Base-by-base conservation (phyloP, 2,888 invertebrate genomes). In the Diarsia dahlii region DNA sequence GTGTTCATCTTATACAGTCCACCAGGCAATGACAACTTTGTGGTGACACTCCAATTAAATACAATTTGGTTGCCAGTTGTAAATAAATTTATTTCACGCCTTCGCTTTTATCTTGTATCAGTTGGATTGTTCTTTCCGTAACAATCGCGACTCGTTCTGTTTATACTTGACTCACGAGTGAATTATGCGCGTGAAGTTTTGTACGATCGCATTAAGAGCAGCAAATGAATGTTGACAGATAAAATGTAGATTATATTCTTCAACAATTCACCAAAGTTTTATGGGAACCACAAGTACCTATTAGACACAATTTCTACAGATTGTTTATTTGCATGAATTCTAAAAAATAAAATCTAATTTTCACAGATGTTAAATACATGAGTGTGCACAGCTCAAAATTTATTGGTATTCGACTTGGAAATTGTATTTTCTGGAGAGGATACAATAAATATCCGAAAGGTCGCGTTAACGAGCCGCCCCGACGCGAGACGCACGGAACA, bases 381-480 rank as follows among this genome's bases (percentile, higher is more conserved):
- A 91, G 91, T 91, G 91, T 93, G 91, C 91, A 91, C 90, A 89
- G 88, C 84, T 90, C 91, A 85, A 92, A 93, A 95, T 94, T 93
- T 94, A 95, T 95, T 92, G 89, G 91, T 90, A 91, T 93, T 93
- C 91, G 91, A 94, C 91, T 94, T 95, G 95, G 95, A 95, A 95
- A 95, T 95, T 95, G 95, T 95, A 94, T 95, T 94, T 95, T 95
- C 93, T 95, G 93, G 92, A 93, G 94, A 95, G 95, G 95, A 95
- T 95, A 95, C 94, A 94, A 96, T 96, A 96, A 95, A 96, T 95
- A 95, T 95, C 90, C 92, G 89, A 95, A 95, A 95, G 95, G 95
- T 95, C 95, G 95, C 94, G 95, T 95, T 96, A 96, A 96, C 95
- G 95, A 95, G 95, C 93, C 92, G 92, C 90, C 91, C 92, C 92